These are phyloP conservation scores for Blera fallax DNA, from an alignment of 2,888 invertebrate species.

Conservation along the genomic window DNA sequence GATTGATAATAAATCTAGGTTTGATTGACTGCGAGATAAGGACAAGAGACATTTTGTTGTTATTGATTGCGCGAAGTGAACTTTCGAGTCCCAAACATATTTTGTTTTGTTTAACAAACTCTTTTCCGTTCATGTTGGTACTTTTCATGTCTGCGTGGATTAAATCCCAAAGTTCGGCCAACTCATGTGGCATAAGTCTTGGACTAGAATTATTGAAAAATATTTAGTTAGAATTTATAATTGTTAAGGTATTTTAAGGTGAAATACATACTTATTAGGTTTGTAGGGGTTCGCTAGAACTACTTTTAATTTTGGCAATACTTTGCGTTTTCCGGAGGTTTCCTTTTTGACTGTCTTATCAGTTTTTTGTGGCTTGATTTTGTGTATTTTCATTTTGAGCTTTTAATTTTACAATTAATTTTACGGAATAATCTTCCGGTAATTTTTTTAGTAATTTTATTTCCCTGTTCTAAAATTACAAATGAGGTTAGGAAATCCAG, in stretches of 20 bases:
- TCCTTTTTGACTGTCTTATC: slow-evolving; percentile 13
- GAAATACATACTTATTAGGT: slow-evolving; percentile 13
- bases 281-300: slow-evolving; percentile 47
- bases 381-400: slow-evolving; percentile 9
- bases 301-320: slow-evolving; percentile 33
- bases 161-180: not conserved
- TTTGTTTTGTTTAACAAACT: not conserved
- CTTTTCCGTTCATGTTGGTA: not conserved
- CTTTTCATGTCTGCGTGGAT: slow-evolving; percentile 10
- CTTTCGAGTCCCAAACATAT: slow-evolving; percentile 41
- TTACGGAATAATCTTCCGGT: too few species aligned
- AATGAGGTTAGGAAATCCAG: too few species aligned
- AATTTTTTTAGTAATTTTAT: too few species aligned
- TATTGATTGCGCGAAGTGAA: slow-evolving; percentile 22
- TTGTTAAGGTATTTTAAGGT: too few species aligned
- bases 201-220: slow-evolving; percentile 19
- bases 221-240: not conserved
- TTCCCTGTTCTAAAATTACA: too few species aligned
- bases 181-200: not conserved
- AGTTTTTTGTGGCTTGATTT: slow-evolving; percentile 24
- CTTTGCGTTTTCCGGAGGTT: slow-evolving; percentile 14
- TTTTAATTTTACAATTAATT: not conserved
- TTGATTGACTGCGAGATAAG: slow-evolving; percentile 33
- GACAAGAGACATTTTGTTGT: slow-evolving; percentile 28
- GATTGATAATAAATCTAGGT: slow-evolving; percentile 54